Evolutionary conservation across 2,888 invertebrate species (phyloP).

Genomic region (Neria commutata): DNA sequence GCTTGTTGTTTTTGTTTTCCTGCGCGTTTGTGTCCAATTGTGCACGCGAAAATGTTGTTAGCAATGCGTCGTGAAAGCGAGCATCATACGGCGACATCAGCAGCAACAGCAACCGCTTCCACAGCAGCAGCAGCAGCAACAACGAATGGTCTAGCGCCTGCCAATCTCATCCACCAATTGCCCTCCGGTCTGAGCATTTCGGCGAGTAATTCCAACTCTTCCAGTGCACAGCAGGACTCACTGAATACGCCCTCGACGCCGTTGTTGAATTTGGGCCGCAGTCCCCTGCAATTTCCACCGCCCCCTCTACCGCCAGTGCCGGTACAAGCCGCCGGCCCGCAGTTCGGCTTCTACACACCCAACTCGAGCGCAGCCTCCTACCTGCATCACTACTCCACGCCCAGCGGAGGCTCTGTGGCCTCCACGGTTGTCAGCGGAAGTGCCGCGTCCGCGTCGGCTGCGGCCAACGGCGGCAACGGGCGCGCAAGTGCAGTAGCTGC

Average conservation of each 20-base stretch:
- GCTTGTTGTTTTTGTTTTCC: conserved; percentile 15
- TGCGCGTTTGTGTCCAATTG: conserved; percentile 23
- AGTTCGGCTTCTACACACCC: conserved; percentile 41
- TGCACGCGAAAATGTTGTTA: conserved; percentile 64
- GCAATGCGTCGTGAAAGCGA: conserved; percentile 80
- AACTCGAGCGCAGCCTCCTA: conserved; percentile 34
- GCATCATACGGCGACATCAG: conserved; percentile 55
- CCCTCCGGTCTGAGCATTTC: conserved; percentile 11
- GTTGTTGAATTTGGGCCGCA: conserved; percentile 38
- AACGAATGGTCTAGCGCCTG: neutral
- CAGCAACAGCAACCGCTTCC: conserved; percentile 30
- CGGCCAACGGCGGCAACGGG: conserved; percentile 10
- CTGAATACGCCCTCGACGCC: conserved; percentile 57
- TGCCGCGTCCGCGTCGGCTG: neutral
- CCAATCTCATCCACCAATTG: neutral
- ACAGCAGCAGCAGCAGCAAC: conserved; percentile 27
- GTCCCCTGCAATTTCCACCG: conserved; percentile 39
- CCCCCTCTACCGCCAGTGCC: conserved; percentile 34
- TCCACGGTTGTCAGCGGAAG: conserved; percentile 1
- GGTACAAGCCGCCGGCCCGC: conserved; percentile 27
- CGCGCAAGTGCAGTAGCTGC: conserved; percentile 14
- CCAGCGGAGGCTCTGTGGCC: conserved; percentile 1
- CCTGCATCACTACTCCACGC: conserved; percentile 35
- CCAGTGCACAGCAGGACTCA: conserved; percentile 34
- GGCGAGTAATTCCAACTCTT: conserved; percentile 16